Evolutionary conservation across 2,888 invertebrate genomes (phyloP), one percentile per base, ranked within the genome.

Genomic region (Cepaea hortensis): DNA sequence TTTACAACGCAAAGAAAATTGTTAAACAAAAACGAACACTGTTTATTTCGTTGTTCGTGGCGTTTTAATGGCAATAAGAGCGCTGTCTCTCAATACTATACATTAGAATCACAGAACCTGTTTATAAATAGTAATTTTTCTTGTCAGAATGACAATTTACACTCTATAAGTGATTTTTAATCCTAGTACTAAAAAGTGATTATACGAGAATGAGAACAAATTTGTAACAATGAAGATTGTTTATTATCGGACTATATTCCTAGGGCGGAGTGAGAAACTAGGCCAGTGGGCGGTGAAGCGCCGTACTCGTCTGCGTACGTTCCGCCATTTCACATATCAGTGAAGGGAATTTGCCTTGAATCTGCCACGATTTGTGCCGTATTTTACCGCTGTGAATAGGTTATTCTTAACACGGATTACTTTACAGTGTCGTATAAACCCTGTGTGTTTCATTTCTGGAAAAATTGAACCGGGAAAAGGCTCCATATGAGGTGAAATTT

Each of bases 401-500:
- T 50, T 82, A 20, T 23, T 85, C 72, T 48, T 72, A 48, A 73
- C 81, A 81, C 55, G 85, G 85, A 81, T 85, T 80, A 80, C 61
- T 72, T 73, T 81, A 23, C 6, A 80, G 81, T 70, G 80, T 80
- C 80, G 20, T 61, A 55, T 73, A 81, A 50, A 81, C n/a, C 62
- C 68, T 80, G 35, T 48, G 55, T n/a, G 23, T 48, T 73, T 80
- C 80, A 75, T 77, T 70, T 76, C 68, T 62, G 77, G 77, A 65
- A 23, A 23, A 65, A 55, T 62, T 84, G 13, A 62, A 83, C 61
- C 70, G 77, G 23, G 88, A 88, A 90, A 87, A 87, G 88, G 90
- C 90, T 89, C 89, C 90, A 88, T 88, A 89, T 91, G 85, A 89
- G 87, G 88, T 88, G 88, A 88, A 90, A 90, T 89, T 90, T 89